Conservation (phyloP, 37 sponge, comb jelly and placozoan genomes). For the Trichoplax adhaerens region DNA sequence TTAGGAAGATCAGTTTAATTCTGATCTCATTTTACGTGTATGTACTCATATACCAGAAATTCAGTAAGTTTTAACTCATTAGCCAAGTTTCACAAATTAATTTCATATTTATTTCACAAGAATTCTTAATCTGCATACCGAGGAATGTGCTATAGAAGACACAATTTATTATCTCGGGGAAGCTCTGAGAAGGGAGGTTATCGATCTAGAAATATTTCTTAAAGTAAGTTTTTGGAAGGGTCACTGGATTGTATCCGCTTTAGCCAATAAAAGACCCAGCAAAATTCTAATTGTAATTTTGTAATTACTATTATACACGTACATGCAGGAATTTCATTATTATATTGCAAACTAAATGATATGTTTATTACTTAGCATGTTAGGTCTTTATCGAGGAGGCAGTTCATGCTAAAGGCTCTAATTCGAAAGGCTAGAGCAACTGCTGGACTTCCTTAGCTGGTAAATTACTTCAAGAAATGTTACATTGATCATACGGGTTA, state of each 20-base stretch:
- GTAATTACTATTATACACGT: too few relatives aligned
- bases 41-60: neutral
- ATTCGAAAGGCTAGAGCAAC: constrained; percentile 72
- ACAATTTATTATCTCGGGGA: constrained; percentile 90
- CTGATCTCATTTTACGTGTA: neutral
- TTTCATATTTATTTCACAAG: neutral
- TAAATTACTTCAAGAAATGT: too few relatives aligned
- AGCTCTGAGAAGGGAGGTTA: constrained; percentile 72
- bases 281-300: too few relatives aligned
- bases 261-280: too few relatives aligned
- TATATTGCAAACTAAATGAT: neutral
- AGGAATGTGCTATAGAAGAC: constrained; percentile 95
- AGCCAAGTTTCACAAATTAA: neutral
- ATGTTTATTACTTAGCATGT: constrained; percentile 46
- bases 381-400: constrained; percentile 69
- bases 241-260: too few relatives aligned
- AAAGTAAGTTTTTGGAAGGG: constrained; percentile 34
- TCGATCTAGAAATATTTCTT: constrained; percentile 69
- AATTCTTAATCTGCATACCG: constrained; percentile 77
- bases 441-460: constrained; percentile 26
- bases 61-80: neutral
- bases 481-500: too few relatives aligned
- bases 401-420: constrained; percentile 85
- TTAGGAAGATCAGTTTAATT: neutral
- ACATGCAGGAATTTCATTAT: too few relatives aligned